These are phyloP conservation scores for Argyresthia albistria DNA, from an alignment of 2,888 invertebrate genomes.

Conservation along the genomic window DNA sequence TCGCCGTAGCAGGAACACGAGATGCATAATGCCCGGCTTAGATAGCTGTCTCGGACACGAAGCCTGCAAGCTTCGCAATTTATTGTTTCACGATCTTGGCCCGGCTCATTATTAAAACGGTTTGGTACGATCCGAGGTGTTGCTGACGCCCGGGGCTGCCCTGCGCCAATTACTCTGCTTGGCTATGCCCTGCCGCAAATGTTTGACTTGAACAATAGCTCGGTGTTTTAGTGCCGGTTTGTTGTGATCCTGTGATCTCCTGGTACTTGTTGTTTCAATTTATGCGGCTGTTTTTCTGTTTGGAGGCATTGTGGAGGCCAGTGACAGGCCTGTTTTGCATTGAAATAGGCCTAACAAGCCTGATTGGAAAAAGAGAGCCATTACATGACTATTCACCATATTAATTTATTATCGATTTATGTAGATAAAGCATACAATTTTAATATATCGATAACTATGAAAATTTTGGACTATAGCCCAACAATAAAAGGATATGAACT, in stretches of 20 bases:
- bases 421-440: too few relatives aligned
- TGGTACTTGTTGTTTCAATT: conserved; percentile 15
- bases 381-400: too few relatives aligned
- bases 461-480: background rate
- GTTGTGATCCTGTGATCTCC: conserved; percentile 21
- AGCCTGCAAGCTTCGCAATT: conserved; percentile 71
- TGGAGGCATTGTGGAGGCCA: too few relatives aligned
- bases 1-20: conserved; percentile 45
- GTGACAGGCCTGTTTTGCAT: too few relatives aligned
- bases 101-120: conserved; percentile 71
- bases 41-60: conserved; percentile 71
- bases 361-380: too few relatives aligned
- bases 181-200: conserved; percentile 37
- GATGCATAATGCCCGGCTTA: conserved; percentile 67
- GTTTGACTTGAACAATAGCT: conserved; percentile 47
- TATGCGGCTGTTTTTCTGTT: too few relatives aligned
- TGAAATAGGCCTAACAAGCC: too few relatives aligned
- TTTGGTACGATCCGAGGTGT: conserved; percentile 70
- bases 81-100: conserved; percentile 71
- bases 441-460: too few relatives aligned
- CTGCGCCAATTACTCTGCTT: conserved; percentile 59
- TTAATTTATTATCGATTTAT: too few relatives aligned
- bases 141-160: conserved; percentile 59
- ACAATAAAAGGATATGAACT: background rate
- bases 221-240: conserved; percentile 25